Conservation (phyloP, 2,888 invertebrate genomes). For the Timema podura region DNA sequence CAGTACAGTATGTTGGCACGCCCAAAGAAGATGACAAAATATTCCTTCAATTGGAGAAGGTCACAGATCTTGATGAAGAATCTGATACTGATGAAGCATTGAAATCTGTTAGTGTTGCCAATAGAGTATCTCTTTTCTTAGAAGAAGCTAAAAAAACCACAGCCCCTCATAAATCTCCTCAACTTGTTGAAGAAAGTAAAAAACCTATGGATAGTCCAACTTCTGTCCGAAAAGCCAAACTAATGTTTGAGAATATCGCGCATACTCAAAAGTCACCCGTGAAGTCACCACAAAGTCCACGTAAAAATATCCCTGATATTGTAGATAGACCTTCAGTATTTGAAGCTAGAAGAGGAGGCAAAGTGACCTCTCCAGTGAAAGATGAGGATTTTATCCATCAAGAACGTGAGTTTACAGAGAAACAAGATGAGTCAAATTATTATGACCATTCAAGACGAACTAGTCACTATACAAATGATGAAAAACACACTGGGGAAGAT, state of each 20-base stretch:
- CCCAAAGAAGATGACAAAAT: too few relatives aligned
- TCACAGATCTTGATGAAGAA: slow-evolving; percentile 37
- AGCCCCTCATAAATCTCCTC: slow-evolving; percentile 7
- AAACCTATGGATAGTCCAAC: slow-evolving; percentile 36
- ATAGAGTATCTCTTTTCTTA: slow-evolving; percentile 53
- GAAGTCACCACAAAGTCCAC: slow-evolving; percentile 12
- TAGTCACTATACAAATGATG: background rate
- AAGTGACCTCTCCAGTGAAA: background rate
- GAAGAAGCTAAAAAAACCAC: slow-evolving; percentile 41
- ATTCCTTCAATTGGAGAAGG: too few relatives aligned
- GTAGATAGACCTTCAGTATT: slow-evolving; percentile 51
- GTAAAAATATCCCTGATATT: slow-evolving; percentile 42
- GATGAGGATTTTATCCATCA: background rate
- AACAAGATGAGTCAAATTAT: background rate
- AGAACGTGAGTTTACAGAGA: slow-evolving; percentile 10
- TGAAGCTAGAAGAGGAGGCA: slow-evolving; percentile 38
- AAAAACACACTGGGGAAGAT: background rate
- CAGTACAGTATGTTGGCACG: slow-evolving; percentile 27
- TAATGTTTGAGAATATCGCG: slow-evolving; percentile 63
- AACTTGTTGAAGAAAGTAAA: slow-evolving; percentile 21
- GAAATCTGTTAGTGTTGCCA: slow-evolving; percentile 49
- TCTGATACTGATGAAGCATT: slow-evolving; percentile 28
- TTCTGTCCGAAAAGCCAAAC: slow-evolving; percentile 68
- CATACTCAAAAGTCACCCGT: slow-evolving; percentile 31
- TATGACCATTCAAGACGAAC: background rate